Evolutionary conservation across 2,888 invertebrate genomes (phyloP), one percentile per base, ranked within the genome.

Genomic region (Colletes collaris): DNA sequence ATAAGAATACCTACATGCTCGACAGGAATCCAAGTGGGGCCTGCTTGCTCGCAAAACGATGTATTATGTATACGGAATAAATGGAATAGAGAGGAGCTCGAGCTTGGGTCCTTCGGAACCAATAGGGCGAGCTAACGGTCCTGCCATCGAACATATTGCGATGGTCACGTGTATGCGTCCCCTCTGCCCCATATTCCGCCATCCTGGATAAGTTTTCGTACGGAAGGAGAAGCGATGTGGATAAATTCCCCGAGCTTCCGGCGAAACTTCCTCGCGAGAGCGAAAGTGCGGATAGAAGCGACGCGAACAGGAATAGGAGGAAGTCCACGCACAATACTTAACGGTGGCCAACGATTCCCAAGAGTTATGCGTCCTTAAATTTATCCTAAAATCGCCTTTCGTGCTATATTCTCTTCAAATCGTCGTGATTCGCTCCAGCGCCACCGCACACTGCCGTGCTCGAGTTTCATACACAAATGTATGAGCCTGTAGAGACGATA

Each of bases 31-130:
- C 83, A 83, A 76, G 74, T 73, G 80, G 82, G 86, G 83, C 81
- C 85, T 82, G 82, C 74, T 84, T 81, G 79, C 81, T 86, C 82
- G 82, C 80, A 80, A 85, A 84, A 85, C 88, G 88, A 91, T 91
- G 88, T 90, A 91, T 91, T 90, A 91, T 91, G 90, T 91, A 91
- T 91, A 89, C 89, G 84, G 89, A 89, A 91, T 91, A 91, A 91
- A 90, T 91, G 87, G 90, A 89, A 90, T 87, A 84, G 82, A 83
- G 87, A 81, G 79, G 86, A 87, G 88, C 80, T 85, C 86, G 86
- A 87, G 84, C 87, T 79, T 82, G 75, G 82, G 88, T 90, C 90
- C 90, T 91, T 91, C 85, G 85, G 86, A 91, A 86, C 89, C 90
- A 90, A 91, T 91, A 91, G 90, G 88, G 89, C 89, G 89, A 86